Evolutionary conservation across 1,140 invertebrate genomes (phyloP).

Genomic region (Sinonovacula constricta): DNA sequence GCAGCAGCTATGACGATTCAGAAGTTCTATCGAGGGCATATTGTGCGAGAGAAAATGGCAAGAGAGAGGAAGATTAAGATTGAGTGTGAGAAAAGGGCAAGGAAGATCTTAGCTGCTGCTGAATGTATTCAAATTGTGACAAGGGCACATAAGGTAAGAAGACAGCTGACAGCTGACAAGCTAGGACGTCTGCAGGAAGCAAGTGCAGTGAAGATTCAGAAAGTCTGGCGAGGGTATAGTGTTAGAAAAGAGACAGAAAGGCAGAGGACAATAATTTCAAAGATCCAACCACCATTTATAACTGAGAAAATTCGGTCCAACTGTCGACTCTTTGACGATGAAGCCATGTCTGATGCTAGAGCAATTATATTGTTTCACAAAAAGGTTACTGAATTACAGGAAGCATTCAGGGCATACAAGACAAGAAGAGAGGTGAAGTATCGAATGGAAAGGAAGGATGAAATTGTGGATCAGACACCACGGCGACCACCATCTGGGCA

Average conservation of each 20-base stretch:
- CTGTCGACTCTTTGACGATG: conserved; percentile 31
- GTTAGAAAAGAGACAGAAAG: conserved; percentile 21
- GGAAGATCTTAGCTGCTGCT: conserved; percentile 14
- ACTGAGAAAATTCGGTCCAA: conserved; percentile 25
- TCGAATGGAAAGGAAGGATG: conserved; percentile 16
- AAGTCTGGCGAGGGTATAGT: conserved; percentile 27
- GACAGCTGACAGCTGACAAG: not conserved
- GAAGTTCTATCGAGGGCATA: not conserved
- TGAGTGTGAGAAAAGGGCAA: conserved; percentile 25
- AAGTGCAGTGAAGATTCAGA: conserved; percentile 35
- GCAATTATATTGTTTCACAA: conserved; percentile 44
- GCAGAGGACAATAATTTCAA: conserved; percentile 32
- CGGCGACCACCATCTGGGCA: not conserved
- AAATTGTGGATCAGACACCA: conserved; percentile 20
- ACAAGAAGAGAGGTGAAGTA: conserved; percentile 23
- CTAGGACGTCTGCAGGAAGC: not conserved
- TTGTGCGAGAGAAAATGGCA: no score
- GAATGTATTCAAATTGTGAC: conserved; percentile 31
- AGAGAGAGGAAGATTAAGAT: no score
- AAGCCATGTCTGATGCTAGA: conserved; percentile 20
- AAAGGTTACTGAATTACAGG: conserved; percentile 35
- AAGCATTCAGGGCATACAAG: conserved; percentile 25
- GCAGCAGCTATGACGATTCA: not conserved
- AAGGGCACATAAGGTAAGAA: conserved; percentile 15
- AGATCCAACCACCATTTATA: conserved; percentile 35